Evolutionary conservation across 2,113 vertebrate genomes (phyloP).

Genomic region (Rhinolophus ferrumequinum): DNA sequence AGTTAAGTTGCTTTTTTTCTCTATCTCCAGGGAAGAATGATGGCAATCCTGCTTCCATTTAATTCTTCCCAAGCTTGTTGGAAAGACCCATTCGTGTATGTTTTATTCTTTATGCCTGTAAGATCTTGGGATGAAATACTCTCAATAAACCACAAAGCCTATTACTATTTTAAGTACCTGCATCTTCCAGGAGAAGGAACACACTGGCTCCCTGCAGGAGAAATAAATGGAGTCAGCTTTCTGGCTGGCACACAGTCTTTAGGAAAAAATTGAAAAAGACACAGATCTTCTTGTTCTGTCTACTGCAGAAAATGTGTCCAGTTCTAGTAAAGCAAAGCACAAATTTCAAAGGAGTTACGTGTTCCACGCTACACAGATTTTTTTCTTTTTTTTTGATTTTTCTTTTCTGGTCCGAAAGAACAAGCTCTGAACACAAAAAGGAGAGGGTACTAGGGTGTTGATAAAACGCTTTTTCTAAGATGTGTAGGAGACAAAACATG

Average conservation of each 20-base stretch:
- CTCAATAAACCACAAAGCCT: slow-evolving; percentile 63
- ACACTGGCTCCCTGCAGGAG: slow-evolving; percentile 65
- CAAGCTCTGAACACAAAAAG: background rate
- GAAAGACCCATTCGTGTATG: slow-evolving; percentile 62
- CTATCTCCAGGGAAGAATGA: background rate
- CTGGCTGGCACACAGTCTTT: slow-evolving; percentile 62
- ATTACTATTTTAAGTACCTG: slow-evolving; percentile 75
- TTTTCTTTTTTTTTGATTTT: background rate
- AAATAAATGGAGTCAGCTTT: slow-evolving; percentile 76
- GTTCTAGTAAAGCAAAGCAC: slow-evolving; percentile 29
- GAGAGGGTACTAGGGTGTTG: background rate
- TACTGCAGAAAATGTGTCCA: slow-evolving; percentile 51
- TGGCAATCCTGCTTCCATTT: background rate
- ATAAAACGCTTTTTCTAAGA: slow-evolving; percentile 11
- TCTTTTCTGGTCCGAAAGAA: background rate
- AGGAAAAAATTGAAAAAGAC: slow-evolving; percentile 50
- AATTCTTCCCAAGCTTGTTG: slow-evolving; percentile 56
- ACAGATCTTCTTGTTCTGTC: slow-evolving; percentile 69
- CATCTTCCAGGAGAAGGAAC: slow-evolving; percentile 63
- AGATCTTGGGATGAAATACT: slow-evolving; percentile 69
- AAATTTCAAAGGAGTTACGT: background rate
- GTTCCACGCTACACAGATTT: background rate
- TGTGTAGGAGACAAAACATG: background rate
- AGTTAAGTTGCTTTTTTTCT: background rate
- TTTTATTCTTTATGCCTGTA: slow-evolving; percentile 62